Evolutionary conservation across 1,140 invertebrate genomes (phyloP).

Genomic region (Eupeodes corollae): DNA sequence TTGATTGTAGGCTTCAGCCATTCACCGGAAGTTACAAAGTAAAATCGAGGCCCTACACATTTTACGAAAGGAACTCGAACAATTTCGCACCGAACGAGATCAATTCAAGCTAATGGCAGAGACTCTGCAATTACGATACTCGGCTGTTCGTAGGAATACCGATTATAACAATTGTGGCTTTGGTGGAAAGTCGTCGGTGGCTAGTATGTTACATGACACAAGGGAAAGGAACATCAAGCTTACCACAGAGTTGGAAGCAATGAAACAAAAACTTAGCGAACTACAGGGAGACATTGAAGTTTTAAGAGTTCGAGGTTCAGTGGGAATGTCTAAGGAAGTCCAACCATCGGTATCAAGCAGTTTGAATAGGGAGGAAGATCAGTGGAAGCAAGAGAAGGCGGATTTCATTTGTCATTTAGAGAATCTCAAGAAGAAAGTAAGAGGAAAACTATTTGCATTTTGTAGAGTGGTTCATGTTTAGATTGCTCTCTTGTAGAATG

Average conservation of each 20-base stretch:
- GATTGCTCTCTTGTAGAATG: constrained; percentile 18
- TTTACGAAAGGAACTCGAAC: constrained; percentile 63
- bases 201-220: constrained; percentile 43
- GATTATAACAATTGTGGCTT: constrained; percentile 13
- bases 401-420: constrained; percentile 59
- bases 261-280: constrained; percentile 59
- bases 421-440: constrained; percentile 46
- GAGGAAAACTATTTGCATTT: neutral
- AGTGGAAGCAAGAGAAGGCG: constrained; percentile 47
- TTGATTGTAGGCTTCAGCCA: constrained; percentile 42
- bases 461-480: too few relatives aligned
- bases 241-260: constrained; percentile 54
- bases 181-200: constrained; percentile 18
- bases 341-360: constrained; percentile 6
- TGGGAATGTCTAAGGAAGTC: constrained; percentile 15
- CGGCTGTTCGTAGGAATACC: constrained; percentile 39
- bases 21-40: constrained; percentile 62
- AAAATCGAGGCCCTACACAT: constrained; percentile 69
- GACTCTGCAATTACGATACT: constrained; percentile 56
- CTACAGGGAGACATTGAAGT: constrained; percentile 62
- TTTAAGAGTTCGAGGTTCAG: constrained; percentile 27
- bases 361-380: constrained; percentile 23
- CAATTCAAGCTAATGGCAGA: constrained; percentile 73
- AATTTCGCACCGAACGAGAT: constrained; percentile 66
- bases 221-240: constrained; percentile 56